Evolutionary conservation across 2,888 invertebrate species (phyloP).

Genomic region (Rotaria magnacalcarata): DNA sequence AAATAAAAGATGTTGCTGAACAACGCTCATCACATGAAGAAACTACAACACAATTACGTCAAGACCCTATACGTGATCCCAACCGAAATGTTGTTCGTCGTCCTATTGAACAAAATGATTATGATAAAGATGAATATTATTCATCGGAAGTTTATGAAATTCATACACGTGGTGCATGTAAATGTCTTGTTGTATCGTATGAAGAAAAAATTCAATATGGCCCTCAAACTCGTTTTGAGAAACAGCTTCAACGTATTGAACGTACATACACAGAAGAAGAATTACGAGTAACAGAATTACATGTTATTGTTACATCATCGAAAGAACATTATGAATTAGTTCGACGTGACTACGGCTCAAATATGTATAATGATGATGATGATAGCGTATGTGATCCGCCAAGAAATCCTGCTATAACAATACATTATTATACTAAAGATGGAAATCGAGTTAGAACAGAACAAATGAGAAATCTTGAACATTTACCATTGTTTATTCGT

Average conservation of each 20-base stretch:
- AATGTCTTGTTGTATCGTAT: not conserved
- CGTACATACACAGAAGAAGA: slow-evolving; percentile 10
- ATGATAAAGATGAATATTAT: not conserved
- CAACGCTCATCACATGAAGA: not conserved
- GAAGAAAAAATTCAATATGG: slow-evolving; percentile 10
- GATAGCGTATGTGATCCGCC: not conserved
- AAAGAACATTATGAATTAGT: not conserved
- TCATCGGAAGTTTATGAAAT: slow-evolving; percentile 5
- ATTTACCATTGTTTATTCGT: slow-evolving; percentile 7
- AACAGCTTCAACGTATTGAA: not conserved
- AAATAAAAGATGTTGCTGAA: not conserved
- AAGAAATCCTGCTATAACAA: not conserved
- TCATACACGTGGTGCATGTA: slow-evolving; percentile 13
- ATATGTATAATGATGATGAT: not conserved
- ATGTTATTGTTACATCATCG: not conserved
- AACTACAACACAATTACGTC: not conserved
- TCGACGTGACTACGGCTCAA: not conserved
- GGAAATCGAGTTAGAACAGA: not conserved
- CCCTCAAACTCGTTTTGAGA: not conserved
- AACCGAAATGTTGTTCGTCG: not conserved
- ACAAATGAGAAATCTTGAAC: not conserved
- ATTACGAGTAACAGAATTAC: not conserved
- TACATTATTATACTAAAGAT: slow-evolving; percentile 30
- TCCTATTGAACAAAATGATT: not conserved
- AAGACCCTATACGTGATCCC: not conserved